Evolutionary conservation across 2,113 vertebrate species (phyloP).

Genomic region (Scophthalmus maximus): DNA sequence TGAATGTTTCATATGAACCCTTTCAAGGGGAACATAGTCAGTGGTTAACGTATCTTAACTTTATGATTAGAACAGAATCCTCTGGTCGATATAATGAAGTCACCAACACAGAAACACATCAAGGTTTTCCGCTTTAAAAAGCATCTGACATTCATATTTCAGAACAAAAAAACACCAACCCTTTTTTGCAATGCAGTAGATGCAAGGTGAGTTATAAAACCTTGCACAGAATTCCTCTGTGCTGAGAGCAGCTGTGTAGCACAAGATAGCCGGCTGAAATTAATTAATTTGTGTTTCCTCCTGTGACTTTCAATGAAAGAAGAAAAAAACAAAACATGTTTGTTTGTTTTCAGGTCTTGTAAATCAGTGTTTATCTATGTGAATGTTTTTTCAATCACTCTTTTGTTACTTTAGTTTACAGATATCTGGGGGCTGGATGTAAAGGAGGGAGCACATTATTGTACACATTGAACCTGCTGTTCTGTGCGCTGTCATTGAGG

Average conservation of each 20-base stretch:
- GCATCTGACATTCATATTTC: constrained; percentile 43
- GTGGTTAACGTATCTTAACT: constrained; percentile 33
- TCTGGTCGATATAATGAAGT: constrained; percentile 49
- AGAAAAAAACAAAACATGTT: constrained; percentile 21
- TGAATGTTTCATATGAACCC: too few species aligned
- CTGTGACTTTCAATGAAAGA: constrained; percentile 45
- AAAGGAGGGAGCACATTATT: not conserved
- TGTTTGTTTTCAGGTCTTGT: constrained; percentile 61
- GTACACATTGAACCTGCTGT: not conserved
- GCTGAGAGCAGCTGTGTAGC: constrained; percentile 44
- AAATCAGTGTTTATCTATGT: constrained; percentile 44
- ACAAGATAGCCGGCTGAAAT: constrained; percentile 38
- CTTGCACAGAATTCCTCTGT: constrained; percentile 16
- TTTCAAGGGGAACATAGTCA: constrained; percentile 27
- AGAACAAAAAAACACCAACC: constrained; percentile 43
- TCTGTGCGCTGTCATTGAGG: not conserved
- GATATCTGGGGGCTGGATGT: not conserved
- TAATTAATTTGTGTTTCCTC: constrained; percentile 55
- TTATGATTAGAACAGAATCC: constrained; percentile 31
- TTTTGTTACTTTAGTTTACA: constrained; percentile 17
- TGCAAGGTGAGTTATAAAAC: constrained; percentile 61
- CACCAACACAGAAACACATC: constrained; percentile 58
- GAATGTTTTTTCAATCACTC: constrained; percentile 32
- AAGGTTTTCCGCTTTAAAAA: constrained; percentile 72
- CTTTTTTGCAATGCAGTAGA: constrained; percentile 18